phyloP scores from a whole-genome alignment of 2,888 invertebrate species.

The Fragum whitleyi region DNA sequence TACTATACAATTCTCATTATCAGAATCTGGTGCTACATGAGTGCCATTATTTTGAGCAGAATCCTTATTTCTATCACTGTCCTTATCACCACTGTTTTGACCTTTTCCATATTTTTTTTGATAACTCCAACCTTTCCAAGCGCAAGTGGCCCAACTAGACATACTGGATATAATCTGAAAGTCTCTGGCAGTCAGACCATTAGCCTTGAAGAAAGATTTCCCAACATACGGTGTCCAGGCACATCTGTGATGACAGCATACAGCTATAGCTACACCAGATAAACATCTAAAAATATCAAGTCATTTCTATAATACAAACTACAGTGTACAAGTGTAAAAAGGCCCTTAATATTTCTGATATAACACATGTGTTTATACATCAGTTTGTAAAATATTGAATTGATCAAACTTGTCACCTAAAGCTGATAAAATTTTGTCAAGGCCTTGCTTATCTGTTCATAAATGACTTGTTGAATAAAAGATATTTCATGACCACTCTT shows the following conservation, averaged over 20 bases:
- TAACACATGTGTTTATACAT: too few species aligned
- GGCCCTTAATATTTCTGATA: too few species aligned
- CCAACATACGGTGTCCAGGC: slow-evolving; percentile 90
- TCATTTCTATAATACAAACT: background rate
- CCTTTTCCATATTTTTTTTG: slow-evolving; percentile 18
- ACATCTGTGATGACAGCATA: slow-evolving; percentile 96
- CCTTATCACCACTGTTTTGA: background rate
- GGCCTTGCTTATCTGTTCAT: too few species aligned
- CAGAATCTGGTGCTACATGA: background rate
- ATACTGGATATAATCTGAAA: slow-evolving; percentile 92
- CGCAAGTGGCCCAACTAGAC: slow-evolving; percentile 96
- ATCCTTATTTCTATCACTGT: background rate
- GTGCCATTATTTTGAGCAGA: background rate
- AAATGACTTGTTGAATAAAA: too few species aligned
- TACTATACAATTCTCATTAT: background rate
- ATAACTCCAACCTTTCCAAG: slow-evolving; percentile 76
- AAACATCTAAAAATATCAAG: slow-evolving; percentile 51
- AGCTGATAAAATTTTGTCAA: too few species aligned
- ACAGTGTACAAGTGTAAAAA: too few species aligned
- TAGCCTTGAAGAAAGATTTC: slow-evolving; percentile 87
- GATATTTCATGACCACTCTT: too few species aligned
- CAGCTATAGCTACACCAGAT: slow-evolving; percentile 89
- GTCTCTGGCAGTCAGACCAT: slow-evolving; percentile 86
- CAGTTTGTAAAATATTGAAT: too few species aligned
- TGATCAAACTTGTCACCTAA: too few species aligned